Base-by-base conservation (phyloP, 1,140 invertebrate genomes). In the Drosophila mojavensis region DNA sequence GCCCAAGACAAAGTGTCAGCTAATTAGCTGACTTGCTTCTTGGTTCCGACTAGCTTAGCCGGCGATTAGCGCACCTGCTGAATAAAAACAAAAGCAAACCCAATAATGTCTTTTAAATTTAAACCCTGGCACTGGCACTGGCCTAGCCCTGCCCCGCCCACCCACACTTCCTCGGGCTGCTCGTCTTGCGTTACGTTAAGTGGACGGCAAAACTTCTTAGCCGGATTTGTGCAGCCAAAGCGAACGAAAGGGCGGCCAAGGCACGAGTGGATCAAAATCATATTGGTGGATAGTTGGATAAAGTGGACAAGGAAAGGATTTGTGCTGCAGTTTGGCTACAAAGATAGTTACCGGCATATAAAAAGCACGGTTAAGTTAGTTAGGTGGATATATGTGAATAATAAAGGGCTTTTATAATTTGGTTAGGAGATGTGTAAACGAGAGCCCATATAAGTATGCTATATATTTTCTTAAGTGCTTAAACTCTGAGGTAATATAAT, bases 1-100 rank as follows among this genome's bases (percentile, higher is more conserved):
- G 77, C 77, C 77, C 79, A 78, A 77, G 77, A 89, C 77, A 88
- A 89, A 88, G 83, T 88, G 84, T 79, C 78, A 79, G 79, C 84
- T 89, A 88, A 88, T 88, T 89, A 88, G 84, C 64, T 76, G 83
- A 80, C 79, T 89, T 89, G 63, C 69, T 48, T 61, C 75, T 58
- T 51, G 50, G 62, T 66, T 75, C 65, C 39, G 66, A 64, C 6
- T 53, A 73, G 81, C 84, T 88, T 68, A 88, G 80, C 77, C 78
- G 77, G 84, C 70, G 85, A 89, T 89, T 88, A 89, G 74, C 62
- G 64, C 84, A 88, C 84, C 84, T 83, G 77, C 70, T 53, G 5
- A 36, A 11, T 47, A 68, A 79, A 11, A 56, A 89, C 84, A 89
- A 88, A 88, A 72, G 68, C 82, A 51, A 66, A 72, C 64, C 17